Evolutionary conservation across 1,140 invertebrate genomes (phyloP).

Genomic region (Polypedilum vanderplanki): DNA sequence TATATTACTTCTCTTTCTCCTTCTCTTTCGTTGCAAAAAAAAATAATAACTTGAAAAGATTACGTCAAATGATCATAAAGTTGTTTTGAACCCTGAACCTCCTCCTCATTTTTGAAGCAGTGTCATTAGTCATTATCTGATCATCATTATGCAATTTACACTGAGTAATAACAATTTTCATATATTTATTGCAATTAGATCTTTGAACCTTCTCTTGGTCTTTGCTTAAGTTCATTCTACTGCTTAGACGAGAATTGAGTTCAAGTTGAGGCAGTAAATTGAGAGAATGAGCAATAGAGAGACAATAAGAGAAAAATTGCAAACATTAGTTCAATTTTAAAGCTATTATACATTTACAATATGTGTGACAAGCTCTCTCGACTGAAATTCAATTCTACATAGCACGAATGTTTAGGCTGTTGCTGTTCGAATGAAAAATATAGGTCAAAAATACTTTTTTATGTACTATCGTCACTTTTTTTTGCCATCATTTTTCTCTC

Average conservation of each 20-base stretch:
- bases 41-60: too few species aligned
- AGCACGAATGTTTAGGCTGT: not conserved
- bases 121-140: not conserved
- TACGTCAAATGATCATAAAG: too few species aligned
- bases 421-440: not conserved
- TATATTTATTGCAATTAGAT: not conserved
- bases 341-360: too few species aligned
- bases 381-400: not conserved
- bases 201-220: not conserved
- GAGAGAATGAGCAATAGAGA: not conserved
- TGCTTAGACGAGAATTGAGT: not conserved
- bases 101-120: too few species aligned
- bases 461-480: conserved; percentile 3
- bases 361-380: not conserved
- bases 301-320: too few species aligned
- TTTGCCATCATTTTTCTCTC: not conserved
- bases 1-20: too few species aligned
- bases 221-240: not conserved
- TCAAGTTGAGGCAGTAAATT: not conserved
- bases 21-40: too few species aligned
- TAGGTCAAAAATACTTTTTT: not conserved
- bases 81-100: too few species aligned
- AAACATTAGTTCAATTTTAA: too few species aligned
- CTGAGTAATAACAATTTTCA: not conserved
- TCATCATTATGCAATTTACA: conserved; percentile 7